Percentiles rank a stretch among this genome's conserved stretches.
phyloP scores from a whole-genome alignment of 1,140 invertebrate species.

The Hyles euphorbiae region DNA sequence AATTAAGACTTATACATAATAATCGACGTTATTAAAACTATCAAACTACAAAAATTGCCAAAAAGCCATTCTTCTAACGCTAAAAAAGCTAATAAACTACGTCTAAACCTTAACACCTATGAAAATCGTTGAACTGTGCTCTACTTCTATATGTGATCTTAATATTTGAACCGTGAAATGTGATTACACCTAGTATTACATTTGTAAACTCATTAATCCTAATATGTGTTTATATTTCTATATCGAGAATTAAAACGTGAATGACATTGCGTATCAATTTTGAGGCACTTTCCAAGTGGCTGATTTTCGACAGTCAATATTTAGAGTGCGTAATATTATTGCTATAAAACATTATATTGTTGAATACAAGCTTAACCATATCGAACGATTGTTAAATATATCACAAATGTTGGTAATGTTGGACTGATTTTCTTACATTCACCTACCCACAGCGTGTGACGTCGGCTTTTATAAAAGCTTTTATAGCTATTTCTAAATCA shows the following conservation, averaged over 20 bases:
- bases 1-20: constrained; percentile 27
- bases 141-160: constrained; percentile 43
- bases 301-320: constrained; percentile 36
- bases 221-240: constrained; percentile 32
- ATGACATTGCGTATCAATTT: constrained; percentile 27
- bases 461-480: constrained; percentile 6
- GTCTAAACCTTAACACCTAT: constrained; percentile 37
- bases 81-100: constrained; percentile 64
- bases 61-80: constrained; percentile 58
- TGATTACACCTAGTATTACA: constrained; percentile 20
- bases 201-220: constrained; percentile 19
- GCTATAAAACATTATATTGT: constrained; percentile 33
- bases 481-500: constrained; percentile 3
- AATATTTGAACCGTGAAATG: constrained; percentile 26
- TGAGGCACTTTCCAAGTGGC: constrained; percentile 66
- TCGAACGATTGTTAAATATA: constrained; percentile 42
- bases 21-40: constrained; percentile 55
- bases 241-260: constrained; percentile 14
- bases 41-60: constrained; percentile 53
- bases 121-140: constrained; percentile 58
- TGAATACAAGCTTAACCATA: constrained; percentile 55
- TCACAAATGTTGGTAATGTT: constrained; percentile 66
- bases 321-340: constrained; percentile 48
- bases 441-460: background rate
- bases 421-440: constrained; percentile 45